These are phyloP conservation scores for Nansenia antarctica DNA, from an alignment of 2,113 vertebrate genomes.

Conservation along the genomic window DNA sequence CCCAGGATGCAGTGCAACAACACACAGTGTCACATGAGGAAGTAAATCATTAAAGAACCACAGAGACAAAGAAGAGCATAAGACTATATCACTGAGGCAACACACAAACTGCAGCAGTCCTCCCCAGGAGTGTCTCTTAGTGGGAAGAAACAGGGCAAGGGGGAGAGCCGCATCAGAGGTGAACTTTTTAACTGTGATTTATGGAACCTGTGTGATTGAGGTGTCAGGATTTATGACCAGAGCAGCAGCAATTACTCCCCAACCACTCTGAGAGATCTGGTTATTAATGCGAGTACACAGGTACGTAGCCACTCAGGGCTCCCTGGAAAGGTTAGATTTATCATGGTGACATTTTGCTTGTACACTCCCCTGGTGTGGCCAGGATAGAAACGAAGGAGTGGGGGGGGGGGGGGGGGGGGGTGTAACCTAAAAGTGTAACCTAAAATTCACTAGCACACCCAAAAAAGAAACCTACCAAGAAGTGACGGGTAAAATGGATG, in stretches of 20 bases:
- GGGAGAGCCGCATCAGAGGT: slow-evolving; percentile 53
- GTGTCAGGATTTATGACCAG: slow-evolving; percentile 69
- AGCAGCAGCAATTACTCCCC: slow-evolving; percentile 72
- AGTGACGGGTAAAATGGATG: neutral
- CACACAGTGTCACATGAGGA: neutral
- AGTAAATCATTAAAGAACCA: neutral
- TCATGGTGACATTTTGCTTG: slow-evolving; percentile 77
- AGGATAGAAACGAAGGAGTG: slow-evolving; percentile 15
- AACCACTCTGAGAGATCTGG: slow-evolving; percentile 21
- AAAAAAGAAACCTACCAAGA: slow-evolving; percentile 5
- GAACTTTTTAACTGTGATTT: slow-evolving; percentile 74
- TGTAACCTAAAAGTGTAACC: slow-evolving; percentile 21
- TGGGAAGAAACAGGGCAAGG: slow-evolving; percentile 11
- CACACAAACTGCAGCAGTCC: neutral
- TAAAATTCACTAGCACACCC: neutral
- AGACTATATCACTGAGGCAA: neutral
- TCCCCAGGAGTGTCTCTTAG: neutral
- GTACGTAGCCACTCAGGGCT: slow-evolving; percentile 62
- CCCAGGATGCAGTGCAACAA: neutral
- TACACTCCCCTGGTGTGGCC: slow-evolving; percentile 43
- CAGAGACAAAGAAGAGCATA: neutral
- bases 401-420: slow-evolving; percentile 12
- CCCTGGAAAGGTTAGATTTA: slow-evolving; percentile 75
- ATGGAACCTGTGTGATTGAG: slow-evolving; percentile 64
- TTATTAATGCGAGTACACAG: slow-evolving; percentile 35